Percentiles rank a stretch among this genome's conserved stretches.
Evolutionary conservation across 2,888 invertebrate species (phyloP).

Genomic region (Beris chalybata): DNA sequence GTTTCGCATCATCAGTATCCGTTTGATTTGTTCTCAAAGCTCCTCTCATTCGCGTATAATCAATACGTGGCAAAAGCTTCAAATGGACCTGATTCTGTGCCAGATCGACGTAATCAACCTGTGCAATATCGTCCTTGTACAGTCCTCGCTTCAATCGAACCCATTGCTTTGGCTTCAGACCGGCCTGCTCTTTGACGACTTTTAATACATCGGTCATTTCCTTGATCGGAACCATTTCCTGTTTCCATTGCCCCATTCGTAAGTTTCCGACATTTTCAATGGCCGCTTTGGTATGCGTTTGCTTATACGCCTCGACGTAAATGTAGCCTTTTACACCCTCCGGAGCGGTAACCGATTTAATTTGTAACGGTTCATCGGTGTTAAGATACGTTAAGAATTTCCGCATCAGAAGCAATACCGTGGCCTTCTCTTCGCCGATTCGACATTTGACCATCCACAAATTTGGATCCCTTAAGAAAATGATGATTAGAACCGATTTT

Average conservation of each 20-base stretch:
- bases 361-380: slow-evolving; percentile 84
- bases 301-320: slow-evolving; percentile 97
- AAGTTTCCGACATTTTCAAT: slow-evolving; percentile 93
- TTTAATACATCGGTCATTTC: slow-evolving; percentile 99
- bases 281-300: slow-evolving; percentile 94
- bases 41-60: slow-evolving; percentile 90
- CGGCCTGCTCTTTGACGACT: slow-evolving; percentile 94
- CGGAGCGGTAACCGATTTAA: slow-evolving; percentile 95
- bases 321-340: slow-evolving; percentile 98
- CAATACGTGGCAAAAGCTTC: slow-evolving; percentile 94
- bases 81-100: slow-evolving; percentile 96
- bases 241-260: slow-evolving; percentile 90
- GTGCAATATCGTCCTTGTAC: slow-evolving; percentile 91
- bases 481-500: not conserved
- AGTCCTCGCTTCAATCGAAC: slow-evolving; percentile 93
- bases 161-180: slow-evolving; percentile 94
- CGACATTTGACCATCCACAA: slow-evolving; percentile 99
- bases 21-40: slow-evolving; percentile 82
- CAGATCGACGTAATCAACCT: slow-evolving; percentile 97
- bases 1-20: slow-evolving; percentile 82
- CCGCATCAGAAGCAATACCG: slow-evolving; percentile 90
- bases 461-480: slow-evolving; percentile 81
- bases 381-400: slow-evolving; percentile 91
- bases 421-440: slow-evolving; percentile 95
- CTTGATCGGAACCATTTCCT: slow-evolving; percentile 98